phyloP scores from a whole-genome alignment of 2,113 vertebrate genomes.

The Muntiacus muntjak region DNA sequence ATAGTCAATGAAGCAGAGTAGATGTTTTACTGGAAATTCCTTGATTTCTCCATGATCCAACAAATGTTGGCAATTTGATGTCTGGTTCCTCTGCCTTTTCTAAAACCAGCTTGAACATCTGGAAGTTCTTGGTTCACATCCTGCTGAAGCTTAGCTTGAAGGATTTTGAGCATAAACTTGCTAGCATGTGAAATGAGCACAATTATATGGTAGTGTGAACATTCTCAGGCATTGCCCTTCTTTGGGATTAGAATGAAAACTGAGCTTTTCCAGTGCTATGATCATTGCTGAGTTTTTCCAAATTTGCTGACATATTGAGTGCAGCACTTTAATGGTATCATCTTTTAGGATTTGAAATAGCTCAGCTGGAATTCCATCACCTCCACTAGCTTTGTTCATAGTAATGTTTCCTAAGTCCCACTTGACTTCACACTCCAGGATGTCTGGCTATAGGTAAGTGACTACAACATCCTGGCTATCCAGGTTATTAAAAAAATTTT shows the following conservation, averaged over 20 bases:
- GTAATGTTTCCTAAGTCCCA: not conserved
- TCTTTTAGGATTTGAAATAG: not conserved
- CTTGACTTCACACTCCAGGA: not conserved
- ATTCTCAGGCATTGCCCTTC: not conserved
- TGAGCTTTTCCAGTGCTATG: not conserved
- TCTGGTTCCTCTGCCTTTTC: not conserved
- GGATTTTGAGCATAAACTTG: not conserved
- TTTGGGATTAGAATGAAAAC: not conserved
- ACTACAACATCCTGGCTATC: not conserved
- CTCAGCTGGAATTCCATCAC: not conserved
- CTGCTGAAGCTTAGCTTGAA: not conserved
- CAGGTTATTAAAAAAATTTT: not conserved
- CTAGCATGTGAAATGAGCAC: not conserved
- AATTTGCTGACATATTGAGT: not conserved
- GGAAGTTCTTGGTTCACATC: not conserved
- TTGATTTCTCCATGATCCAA: not conserved
- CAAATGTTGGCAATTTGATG: not conserved
- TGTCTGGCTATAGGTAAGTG: not conserved
- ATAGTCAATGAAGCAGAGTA: not conserved
- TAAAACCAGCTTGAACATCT: not conserved
- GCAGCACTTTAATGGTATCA: not conserved
- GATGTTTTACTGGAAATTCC: not conserved
- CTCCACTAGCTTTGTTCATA: not conserved
- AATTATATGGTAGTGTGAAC: not conserved
- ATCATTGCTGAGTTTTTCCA: not conserved